Percentiles rank a stretch among this genome's conserved stretches.
phyloP scores from a whole-genome alignment of 1,140 invertebrate species.

The Cydia pomonella region DNA sequence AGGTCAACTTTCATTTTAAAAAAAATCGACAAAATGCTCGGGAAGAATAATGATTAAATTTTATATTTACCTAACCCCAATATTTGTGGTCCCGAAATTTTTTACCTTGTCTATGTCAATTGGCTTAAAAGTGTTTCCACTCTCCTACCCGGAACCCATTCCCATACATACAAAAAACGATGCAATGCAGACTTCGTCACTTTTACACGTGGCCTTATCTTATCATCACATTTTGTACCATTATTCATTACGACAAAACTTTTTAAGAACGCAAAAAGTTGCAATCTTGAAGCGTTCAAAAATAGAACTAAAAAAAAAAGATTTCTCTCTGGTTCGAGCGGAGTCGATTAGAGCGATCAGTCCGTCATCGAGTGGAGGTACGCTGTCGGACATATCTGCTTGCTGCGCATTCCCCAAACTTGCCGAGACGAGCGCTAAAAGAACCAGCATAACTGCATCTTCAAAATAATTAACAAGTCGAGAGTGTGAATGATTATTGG shows the following conservation, averaged over 20 bases:
- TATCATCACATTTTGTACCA: slow-evolving; percentile 50
- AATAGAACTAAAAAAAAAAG: slow-evolving; percentile 28
- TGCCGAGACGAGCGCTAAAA: neutral
- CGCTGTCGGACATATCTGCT: slow-evolving; percentile 17
- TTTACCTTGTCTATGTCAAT: neutral
- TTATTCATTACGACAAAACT: slow-evolving; percentile 37
- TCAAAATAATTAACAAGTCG: neutral
- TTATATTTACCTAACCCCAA: too few relatives aligned
- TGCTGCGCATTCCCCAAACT: neutral
- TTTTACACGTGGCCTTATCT: slow-evolving; percentile 50
- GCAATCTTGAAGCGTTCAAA: slow-evolving; percentile 32
- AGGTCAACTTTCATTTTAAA: neutral
- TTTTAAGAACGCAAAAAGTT: slow-evolving; percentile 31
- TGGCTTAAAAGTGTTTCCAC: slow-evolving; percentile 3
- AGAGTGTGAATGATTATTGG: neutral
- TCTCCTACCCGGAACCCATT: slow-evolving; percentile 23
- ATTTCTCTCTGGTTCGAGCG: slow-evolving; percentile 19
- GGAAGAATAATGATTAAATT: too few relatives aligned
- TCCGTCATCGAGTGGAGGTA: slow-evolving; percentile 26
- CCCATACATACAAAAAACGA: slow-evolving; percentile 42
- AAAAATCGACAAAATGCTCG: neutral
- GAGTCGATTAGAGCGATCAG: slow-evolving; percentile 32
- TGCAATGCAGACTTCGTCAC: slow-evolving; percentile 47
- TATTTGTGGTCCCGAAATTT: neutral
- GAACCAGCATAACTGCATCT: neutral